phyloP scores from a whole-genome alignment of 2,113 vertebrate species.

The Anas platyrhynchos region DNA sequence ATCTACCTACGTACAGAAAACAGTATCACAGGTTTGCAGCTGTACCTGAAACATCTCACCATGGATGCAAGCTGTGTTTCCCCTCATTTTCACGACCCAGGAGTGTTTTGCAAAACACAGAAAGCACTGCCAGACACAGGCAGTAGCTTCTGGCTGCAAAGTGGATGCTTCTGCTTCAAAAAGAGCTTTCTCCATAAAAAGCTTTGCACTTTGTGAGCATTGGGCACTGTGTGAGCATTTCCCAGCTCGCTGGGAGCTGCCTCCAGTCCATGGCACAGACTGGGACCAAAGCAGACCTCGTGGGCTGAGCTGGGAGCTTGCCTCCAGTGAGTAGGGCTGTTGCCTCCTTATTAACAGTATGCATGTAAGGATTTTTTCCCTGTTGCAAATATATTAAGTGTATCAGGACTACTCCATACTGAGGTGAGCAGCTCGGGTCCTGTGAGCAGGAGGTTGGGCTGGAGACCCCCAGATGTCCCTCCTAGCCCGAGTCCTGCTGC shows the following conservation, averaged over 20 bases:
- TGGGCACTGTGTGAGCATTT: background rate
- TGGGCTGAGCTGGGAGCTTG: too few relatives aligned
- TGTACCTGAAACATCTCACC: background rate
- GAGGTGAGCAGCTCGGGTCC: too few relatives aligned
- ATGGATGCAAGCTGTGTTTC: background rate
- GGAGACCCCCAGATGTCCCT: background rate
- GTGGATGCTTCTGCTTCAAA: background rate
- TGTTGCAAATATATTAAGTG: background rate
- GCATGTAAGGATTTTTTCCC: background rate
- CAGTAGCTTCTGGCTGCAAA: background rate
- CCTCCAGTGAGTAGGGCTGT: fast-evolving
- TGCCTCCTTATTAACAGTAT: background rate
- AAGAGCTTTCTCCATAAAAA: background rate
- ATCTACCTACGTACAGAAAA: fast-evolving
- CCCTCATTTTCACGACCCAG: background rate
- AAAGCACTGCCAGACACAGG: background rate
- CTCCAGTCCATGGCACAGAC: background rate
- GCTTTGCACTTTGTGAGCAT: background rate
- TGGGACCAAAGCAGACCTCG: background rate
- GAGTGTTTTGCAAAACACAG: background rate
- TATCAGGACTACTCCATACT: background rate
- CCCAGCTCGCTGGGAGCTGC: background rate
- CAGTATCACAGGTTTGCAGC: background rate
- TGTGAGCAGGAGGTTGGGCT: background rate
- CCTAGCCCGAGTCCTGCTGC: background rate